Base-by-base conservation (phyloP, 2,888 invertebrate genomes). In the Anoncus sp. region DNA sequence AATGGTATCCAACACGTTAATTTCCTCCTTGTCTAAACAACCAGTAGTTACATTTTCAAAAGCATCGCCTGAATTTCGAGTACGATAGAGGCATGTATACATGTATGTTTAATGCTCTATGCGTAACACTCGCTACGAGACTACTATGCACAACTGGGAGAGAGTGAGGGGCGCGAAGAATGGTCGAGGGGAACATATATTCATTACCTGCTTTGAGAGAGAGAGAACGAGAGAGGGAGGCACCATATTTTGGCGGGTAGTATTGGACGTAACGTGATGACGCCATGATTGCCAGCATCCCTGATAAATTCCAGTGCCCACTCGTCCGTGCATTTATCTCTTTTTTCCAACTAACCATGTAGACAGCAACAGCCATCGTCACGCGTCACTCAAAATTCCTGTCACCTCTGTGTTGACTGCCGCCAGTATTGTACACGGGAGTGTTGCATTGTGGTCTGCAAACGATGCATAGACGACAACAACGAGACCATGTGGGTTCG, bases 351-450 rank as follows among this genome's bases (percentile, higher is more conserved):
- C 18, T 31, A 16, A 70, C 47, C 38, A 59, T 18, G 27, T 10
- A 40, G 31, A 14, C 27, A 49, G 16, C 31, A 38, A 20, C 53
- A 40, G 14, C 40, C 6, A 18, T 53, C 18, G 45, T 62, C 74
- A 40, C 45, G 47, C 43, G 45, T 77, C 74, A 57, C 16, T 63
- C 73, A 49, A 69, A 74, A 66, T 67, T 55, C 49, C 35, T 55
- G 16, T 43, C 24, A 10, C 31, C 43, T 16, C 31, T 49, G 24
- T 18, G 12, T 53, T 7, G 35, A 38, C 20, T 18, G 22, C 65
- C 57, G 1, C 24, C 31, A 5, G 14, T 2, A 40, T 35, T 27
- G 43, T 40, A 69, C 40, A 27, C 47, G 9, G 22, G 38, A 55
- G 20, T 47, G 69, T 65, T 65, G 20, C 59, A 55, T 74, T 78